Evolutionary conservation across 1,140 invertebrate genomes (phyloP).

Genomic region (Drosophila varians): DNA sequence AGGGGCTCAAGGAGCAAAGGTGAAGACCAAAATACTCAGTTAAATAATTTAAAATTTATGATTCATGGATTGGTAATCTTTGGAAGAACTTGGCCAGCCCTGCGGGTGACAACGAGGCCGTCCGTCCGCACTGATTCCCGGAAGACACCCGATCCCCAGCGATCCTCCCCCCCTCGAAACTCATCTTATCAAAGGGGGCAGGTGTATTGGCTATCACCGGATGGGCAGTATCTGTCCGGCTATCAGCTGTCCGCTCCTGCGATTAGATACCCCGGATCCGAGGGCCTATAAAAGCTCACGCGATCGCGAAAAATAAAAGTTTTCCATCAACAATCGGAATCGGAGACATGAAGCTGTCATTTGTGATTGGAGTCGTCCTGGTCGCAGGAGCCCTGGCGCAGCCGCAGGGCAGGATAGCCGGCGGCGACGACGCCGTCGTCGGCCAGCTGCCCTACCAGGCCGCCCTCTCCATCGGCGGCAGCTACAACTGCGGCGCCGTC

Average conservation of each 20-base stretch:
- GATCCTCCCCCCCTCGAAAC: neutral
- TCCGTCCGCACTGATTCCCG: neutral
- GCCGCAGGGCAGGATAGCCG: constrained; percentile 55
- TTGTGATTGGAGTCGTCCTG: constrained; percentile 26
- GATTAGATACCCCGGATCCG: constrained; percentile 24
- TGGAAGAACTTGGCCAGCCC: too few species aligned
- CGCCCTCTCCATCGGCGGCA: constrained; percentile 62
- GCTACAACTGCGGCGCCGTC: constrained; percentile 67
- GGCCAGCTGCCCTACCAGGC: constrained; percentile 76
- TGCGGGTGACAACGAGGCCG: neutral
- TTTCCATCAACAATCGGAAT: neutral
- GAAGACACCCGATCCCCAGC: neutral
- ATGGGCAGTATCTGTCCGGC: constrained; percentile 38
- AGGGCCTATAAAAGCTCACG: constrained; percentile 25
- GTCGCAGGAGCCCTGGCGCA: constrained; percentile 1
- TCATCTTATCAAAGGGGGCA: constrained; percentile 36
- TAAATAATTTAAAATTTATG: neutral
- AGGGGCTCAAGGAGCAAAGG: too few species aligned
- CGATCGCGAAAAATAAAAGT: constrained; percentile 1
- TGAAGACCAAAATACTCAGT: too few species aligned
- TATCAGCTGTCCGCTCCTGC: neutral
- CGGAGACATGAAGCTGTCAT: constrained; percentile 41
- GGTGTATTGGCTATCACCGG: constrained; percentile 22
- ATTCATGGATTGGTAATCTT: neutral
- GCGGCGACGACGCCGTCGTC: constrained; percentile 59